Conservation (phyloP, 1,140 invertebrate species). For the Acromyrmex echinatior region DNA sequence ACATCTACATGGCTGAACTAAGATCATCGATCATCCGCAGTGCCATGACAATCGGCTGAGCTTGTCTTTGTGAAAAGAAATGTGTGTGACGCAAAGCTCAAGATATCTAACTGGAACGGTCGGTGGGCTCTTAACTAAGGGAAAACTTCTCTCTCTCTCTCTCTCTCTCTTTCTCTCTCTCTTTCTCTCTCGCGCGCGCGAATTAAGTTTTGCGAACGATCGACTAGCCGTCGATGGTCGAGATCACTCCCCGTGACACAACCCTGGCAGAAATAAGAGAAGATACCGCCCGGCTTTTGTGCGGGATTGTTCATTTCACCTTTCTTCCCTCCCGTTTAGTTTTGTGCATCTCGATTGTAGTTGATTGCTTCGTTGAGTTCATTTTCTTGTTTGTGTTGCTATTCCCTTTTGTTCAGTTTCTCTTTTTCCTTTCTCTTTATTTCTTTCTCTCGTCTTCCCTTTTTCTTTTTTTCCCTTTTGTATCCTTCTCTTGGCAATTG, state of each 20-base stretch:
- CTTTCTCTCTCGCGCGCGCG: conserved; percentile 1
- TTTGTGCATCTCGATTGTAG: conserved; percentile 53
- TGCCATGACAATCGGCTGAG: conserved; percentile 37
- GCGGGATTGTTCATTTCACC: conserved; percentile 57
- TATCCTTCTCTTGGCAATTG: conserved; percentile 11
- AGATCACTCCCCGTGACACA: conserved; percentile 61
- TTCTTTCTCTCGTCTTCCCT: not conserved
- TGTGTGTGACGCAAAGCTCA: conserved; percentile 42
- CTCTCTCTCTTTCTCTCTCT: not conserved
- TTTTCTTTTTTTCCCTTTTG: not conserved
- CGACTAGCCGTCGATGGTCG: conserved; percentile 57
- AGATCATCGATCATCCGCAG: conserved; percentile 51
- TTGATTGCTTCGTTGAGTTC: conserved; percentile 25
- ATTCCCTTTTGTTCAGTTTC: conserved; percentile 2
- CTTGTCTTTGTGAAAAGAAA: conserved; percentile 44
- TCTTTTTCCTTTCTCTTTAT: not conserved
- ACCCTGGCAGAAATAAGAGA: conserved; percentile 60
- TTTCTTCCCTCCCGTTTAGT: conserved; percentile 37
- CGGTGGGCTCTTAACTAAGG: conserved; percentile 41
- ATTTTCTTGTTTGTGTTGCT: conserved; percentile 28
- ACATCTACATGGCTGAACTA: conserved; percentile 52
- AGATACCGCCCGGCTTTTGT: conserved; percentile 55
- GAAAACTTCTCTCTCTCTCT: conserved; percentile 1
- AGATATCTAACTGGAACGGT: conserved; percentile 38
- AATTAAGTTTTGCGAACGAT: conserved; percentile 57